phyloP scores from a whole-genome alignment of 1,140 invertebrate species.

The Heliconius hewitsoni region DNA sequence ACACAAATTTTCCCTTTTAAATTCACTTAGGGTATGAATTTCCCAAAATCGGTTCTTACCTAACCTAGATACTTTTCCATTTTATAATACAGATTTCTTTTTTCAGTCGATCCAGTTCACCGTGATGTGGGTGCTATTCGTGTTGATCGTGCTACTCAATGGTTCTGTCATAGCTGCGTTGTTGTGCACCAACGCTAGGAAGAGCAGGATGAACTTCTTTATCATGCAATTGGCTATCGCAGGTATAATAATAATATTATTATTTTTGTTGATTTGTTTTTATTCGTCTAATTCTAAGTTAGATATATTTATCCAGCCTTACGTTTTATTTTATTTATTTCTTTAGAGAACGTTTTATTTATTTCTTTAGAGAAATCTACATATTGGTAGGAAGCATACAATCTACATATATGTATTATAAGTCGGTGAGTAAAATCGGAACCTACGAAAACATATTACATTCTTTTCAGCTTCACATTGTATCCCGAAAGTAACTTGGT shows the following conservation, averaged over 20 bases:
- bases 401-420: too few relatives aligned
- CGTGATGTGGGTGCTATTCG: conserved; percentile 93
- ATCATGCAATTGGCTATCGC: conserved; percentile 96
- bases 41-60: background rate
- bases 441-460: too few relatives aligned
- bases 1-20: too few relatives aligned
- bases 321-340: too few relatives aligned
- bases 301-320: too few relatives aligned
- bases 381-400: too few relatives aligned
- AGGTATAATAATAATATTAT: conserved; percentile 85
- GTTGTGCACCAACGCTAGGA: conserved; percentile 90
- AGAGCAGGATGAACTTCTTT: conserved; percentile 98
- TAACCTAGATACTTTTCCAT: background rate
- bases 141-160: conserved; percentile 94
- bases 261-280: background rate
- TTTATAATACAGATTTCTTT: background rate
- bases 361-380: too few relatives aligned
- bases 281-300: background rate
- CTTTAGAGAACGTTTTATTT: too few relatives aligned
- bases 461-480: too few relatives aligned
- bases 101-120: conserved; percentile 93
- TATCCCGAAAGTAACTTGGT: too few relatives aligned
- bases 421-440: too few relatives aligned
- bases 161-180: conserved; percentile 92
- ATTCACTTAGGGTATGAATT: too few relatives aligned